Evolutionary conservation across 2,113 vertebrate species (phyloP).

Genomic region (Heteronetta atricapilla): DNA sequence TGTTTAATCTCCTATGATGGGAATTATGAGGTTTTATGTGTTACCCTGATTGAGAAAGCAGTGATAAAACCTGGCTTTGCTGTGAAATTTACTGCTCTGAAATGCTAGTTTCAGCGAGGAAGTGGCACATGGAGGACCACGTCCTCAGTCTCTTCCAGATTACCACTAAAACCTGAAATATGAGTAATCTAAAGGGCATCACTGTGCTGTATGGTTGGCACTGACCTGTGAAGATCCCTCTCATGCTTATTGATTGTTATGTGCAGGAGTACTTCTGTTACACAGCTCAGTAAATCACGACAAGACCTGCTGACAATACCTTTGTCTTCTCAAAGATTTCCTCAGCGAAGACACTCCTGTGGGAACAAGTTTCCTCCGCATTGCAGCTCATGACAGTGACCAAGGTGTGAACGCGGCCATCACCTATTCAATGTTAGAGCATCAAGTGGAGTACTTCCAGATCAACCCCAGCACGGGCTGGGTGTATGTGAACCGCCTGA

Average conservation of each 20-base stretch:
- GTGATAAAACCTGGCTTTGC: neutral
- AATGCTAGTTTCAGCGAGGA: neutral
- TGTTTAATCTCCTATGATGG: neutral
- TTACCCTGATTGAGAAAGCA: neutral
- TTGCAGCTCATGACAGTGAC: slow-evolving; percentile 87
- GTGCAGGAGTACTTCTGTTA: neutral
- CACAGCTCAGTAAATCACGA: neutral
- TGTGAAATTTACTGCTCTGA: neutral
- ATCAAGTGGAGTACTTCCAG: slow-evolving; percentile 84
- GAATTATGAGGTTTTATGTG: neutral
- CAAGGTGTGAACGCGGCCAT: slow-evolving; percentile 88
- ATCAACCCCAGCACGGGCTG: slow-evolving; percentile 89
- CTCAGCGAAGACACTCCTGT: slow-evolving; percentile 85
- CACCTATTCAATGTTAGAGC: slow-evolving; percentile 81
- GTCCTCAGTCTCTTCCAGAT: neutral
- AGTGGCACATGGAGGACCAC: neutral
- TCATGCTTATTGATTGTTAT: neutral
- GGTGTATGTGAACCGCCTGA: slow-evolving; percentile 84
- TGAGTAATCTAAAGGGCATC: neutral
- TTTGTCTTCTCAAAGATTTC: slow-evolving; percentile 80
- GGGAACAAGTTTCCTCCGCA: slow-evolving; percentile 86
- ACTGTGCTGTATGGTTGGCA: neutral
- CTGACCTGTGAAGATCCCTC: neutral
- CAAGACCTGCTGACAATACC: neutral
- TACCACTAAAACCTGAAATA: neutral